Base-by-base conservation (phyloP, 2,888 invertebrate genomes). In the Adelphocoris suturalis region DNA sequence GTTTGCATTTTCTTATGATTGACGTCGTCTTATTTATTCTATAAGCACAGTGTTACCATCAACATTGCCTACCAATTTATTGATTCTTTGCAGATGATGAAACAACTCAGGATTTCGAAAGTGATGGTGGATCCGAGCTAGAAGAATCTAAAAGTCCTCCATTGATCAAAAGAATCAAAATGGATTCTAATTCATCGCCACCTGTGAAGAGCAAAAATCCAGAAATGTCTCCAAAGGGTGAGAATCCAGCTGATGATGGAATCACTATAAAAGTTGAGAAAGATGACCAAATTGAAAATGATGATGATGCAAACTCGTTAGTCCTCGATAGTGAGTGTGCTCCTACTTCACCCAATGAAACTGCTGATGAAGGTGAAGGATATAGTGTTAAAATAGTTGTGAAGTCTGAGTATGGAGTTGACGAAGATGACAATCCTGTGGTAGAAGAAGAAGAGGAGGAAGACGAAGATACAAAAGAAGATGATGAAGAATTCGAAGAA, bases 101-200 rank as follows among this genome's bases (percentile, higher is more conserved):
- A 52, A 48, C 52, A 13, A 28, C 52, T n/a, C 78, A 88, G 52
- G 88, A 78, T 9, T 88, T 78, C 23, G 76, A 80, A 19, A 88
- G 88, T 88, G 88, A 88, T 78, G 78, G 28, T 19, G 68, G 86
- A n/a, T 86, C 86, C 12, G 86, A 86, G 19, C n/a, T 48, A 3
- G 86, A 68, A 1, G 86, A 86, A 19, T 85, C 61, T 13, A 86
- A 86, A 61, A 85, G 28, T 28, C 16, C 37, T 0, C 4, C 28
- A 7, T 28, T 37, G 11, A 5, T n/a, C 3, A 7, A 19, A 37
- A 7, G n/a, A 16, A 46, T 37, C 5, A 78, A 23, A 12, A 7
- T 37, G 47, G 78, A 78, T 46, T 37, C 47, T 4, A 28, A 13
- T 46, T 4, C 78, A 78, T 47, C 78, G 3, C 46, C 28, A n/a